A percentile compares a stretch with the other conserved stretches of the same genome.
Evolutionary conservation across 2,797 vertebrate species (phyloP).

Genomic region (Anabas testudineus): DNA sequence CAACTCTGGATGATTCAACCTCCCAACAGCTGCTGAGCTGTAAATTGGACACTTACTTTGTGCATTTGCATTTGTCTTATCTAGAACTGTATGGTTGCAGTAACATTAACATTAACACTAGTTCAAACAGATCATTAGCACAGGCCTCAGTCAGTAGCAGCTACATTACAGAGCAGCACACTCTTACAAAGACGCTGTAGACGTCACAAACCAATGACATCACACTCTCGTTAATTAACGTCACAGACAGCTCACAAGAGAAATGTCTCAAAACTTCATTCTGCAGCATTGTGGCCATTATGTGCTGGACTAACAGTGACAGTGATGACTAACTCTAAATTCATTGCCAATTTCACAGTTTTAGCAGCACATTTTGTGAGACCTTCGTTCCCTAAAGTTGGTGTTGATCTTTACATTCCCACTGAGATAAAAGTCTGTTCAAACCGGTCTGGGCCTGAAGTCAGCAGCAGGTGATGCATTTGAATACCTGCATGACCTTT

Average conservation of each 20-base stretch:
- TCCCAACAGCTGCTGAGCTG: not conserved
- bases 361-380: not conserved
- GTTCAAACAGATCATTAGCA: conserved; percentile 56
- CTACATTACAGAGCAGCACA: conserved; percentile 5
- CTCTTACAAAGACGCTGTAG: conserved; percentile 6
- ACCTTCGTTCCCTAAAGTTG: too few species aligned
- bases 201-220: conserved; percentile 3
- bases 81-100: conserved; percentile 28
- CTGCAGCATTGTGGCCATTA: not conserved
- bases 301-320: not conserved
- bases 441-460: too few species aligned
- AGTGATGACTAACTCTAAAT: not conserved
- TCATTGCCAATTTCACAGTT: not conserved
- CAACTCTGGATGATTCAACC: not conserved
- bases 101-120: conserved; percentile 63
- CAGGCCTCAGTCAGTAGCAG: conserved; percentile 1
- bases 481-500: too few species aligned
- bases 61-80: conserved; percentile 58
- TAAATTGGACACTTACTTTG: conserved; percentile 15
- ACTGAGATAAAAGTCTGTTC: too few species aligned
- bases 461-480: too few species aligned
- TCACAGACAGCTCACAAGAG: not conserved
- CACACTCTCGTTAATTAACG: conserved; percentile 7
- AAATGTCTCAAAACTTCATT: conserved; percentile 26
- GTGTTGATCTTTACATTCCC: not conserved